Evolutionary conservation across 1,140 invertebrate species (phyloP), one percentile per base, ranked within the genome.

Genomic region (Tribolium castaneum): DNA sequence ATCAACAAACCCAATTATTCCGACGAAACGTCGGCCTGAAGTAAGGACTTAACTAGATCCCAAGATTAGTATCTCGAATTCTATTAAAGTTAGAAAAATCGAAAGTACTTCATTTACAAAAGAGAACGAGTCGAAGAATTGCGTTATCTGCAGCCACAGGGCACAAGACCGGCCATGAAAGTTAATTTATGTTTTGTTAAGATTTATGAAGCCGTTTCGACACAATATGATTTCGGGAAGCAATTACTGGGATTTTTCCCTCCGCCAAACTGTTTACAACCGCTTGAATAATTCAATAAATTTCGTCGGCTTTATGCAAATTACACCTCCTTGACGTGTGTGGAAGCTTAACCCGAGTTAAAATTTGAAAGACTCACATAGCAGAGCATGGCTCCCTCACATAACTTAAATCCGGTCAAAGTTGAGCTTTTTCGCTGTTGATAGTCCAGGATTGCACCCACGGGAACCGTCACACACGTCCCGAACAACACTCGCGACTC

Each of bases 371-470:
- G 13, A 73, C 71, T 73, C 30, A 73, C 71, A 73, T 73, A 73
- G 71, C 71, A 73, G 9, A 73, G 71, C 71, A 73, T 73, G 49
- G 13, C 25, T 72, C 22, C 13, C 19, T 51, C 52, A 73, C 71
- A 73, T 73, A 73, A 73, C 71, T 73, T 72, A 52, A 72, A 72
- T 25, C 30, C 50, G 45, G 39, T 72, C 50, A 50, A 73, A 73
- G 71, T 73, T 73, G 25, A 12, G 19, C 39, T 51, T 51, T 50
- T 72, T 22, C 70, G 19, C 34, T 12, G 66, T 39, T 45, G 62
- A 70, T 70, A 34, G 62, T 16, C 10, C 12, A 0, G 56, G 30
- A 71, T 14, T 13, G 70, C 50, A 35, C 50, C 50, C 25, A 6
- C 16, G 22, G 70, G 50, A 72, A 19, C 19, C 39, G n/a, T 72